Evolutionary conservation across 2,888 invertebrate species (phyloP).

Genomic region (Macropis europaea): DNA sequence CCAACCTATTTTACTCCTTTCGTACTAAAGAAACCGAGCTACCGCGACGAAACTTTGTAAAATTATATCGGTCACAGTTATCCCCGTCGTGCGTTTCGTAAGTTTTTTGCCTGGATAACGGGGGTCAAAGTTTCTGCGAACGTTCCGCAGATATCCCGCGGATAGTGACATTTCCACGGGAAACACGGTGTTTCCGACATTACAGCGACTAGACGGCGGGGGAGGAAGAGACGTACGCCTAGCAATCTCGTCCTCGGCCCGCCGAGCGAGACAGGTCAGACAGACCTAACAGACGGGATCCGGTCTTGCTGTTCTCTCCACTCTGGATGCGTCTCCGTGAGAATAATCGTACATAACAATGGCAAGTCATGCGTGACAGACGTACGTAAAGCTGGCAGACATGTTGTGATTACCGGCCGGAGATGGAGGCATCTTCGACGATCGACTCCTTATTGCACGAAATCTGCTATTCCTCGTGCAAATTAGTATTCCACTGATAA

Average conservation of each 20-base stretch:
- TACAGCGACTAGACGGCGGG: slow-evolving; percentile 25
- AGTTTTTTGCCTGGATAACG: neutral
- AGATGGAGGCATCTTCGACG: slow-evolving; percentile 4
- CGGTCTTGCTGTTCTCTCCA: slow-evolving; percentile 42
- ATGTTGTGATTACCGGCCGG: slow-evolving; percentile 23
- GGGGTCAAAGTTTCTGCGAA: slow-evolving; percentile 6
- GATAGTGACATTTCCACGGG: slow-evolving; percentile 50
- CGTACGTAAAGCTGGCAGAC: slow-evolving; percentile 25
- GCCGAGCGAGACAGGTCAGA: slow-evolving; percentile 56
- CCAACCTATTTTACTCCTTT: too few relatives aligned
- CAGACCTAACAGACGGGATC: slow-evolving; percentile 58
- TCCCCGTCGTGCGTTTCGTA: neutral
- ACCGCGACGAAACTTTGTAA: neutral
- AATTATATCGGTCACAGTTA: slow-evolving; percentile 12
- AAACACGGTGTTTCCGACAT: slow-evolving; percentile 51
- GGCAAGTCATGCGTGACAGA: slow-evolving; percentile 29
- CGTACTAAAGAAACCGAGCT: neutral
- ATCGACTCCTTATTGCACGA: slow-evolving; percentile 2
- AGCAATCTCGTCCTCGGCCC: slow-evolving; percentile 55
- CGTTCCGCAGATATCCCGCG: slow-evolving; percentile 34
- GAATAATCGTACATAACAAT: slow-evolving; percentile 63
- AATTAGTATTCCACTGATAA: too few relatives aligned
- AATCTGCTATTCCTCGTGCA: neutral
- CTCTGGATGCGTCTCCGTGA: slow-evolving; percentile 51
- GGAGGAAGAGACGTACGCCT: slow-evolving; percentile 40